Percentiles rank a stretch among this genome's conserved stretches.
phyloP scores from a whole-genome alignment of 2,797 vertebrate species.

The Aselliscus stoliczkanus region DNA sequence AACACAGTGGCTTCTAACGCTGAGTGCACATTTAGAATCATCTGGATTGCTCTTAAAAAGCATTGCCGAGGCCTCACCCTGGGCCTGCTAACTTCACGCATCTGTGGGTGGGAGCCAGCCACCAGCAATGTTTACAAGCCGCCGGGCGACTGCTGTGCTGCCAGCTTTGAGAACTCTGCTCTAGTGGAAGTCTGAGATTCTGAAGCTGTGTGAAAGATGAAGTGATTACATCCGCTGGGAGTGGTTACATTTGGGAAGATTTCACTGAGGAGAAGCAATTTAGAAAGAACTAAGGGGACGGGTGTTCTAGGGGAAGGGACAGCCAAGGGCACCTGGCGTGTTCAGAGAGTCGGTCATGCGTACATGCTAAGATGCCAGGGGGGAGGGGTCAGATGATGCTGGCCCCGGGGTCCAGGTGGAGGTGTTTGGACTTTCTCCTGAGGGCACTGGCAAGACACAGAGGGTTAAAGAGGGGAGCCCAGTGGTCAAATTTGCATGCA shows the following conservation, averaged over 20 bases:
- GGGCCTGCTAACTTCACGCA: not conserved
- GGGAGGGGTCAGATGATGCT: not conserved
- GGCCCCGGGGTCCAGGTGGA: not conserved
- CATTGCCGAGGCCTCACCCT: accelerated
- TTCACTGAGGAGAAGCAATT: not conserved
- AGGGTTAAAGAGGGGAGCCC: not conserved
- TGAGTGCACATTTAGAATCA: not conserved
- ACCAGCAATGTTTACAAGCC: not conserved
- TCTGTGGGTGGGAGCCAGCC: not conserved
- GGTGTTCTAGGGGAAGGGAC: not conserved
- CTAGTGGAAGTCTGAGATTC: not conserved
- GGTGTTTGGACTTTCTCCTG: not conserved
- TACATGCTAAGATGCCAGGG: not conserved
- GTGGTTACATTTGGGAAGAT: not conserved
- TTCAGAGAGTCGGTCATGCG: not conserved
- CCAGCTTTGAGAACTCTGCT: not conserved
- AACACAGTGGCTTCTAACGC: accelerated
- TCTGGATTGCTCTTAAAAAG: not conserved
- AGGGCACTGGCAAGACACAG: not conserved
- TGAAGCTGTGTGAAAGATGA: not conserved
- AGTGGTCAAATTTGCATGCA: too few relatives aligned
- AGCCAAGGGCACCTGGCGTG: not conserved
- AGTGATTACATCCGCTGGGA: not conserved
- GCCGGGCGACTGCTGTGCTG: accelerated
- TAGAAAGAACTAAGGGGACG: not conserved